Evolutionary conservation across 1,140 invertebrate species (phyloP), one percentile per base, ranked within the genome.

Genomic region (Nasonia longicornis): DNA sequence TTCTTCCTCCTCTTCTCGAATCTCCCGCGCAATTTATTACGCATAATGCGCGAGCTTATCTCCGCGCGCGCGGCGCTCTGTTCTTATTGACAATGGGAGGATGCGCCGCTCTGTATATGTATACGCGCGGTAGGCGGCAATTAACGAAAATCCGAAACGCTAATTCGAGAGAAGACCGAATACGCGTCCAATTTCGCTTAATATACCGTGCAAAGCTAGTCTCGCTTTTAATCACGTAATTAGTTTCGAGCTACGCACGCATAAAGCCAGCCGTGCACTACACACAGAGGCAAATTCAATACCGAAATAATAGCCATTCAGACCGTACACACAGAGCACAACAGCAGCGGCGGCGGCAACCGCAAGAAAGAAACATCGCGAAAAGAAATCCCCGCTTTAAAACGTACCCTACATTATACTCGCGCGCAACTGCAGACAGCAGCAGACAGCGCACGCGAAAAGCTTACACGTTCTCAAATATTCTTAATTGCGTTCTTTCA

Each of bases 401-500:
- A 71, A 79, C 22, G 7, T 58, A 58, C 6, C 31, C 31, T 35
- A 35, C 31, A 35, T 35, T 35, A 58, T 16, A n/a, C 6, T 4
- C 20, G 3, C 16, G 52, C 16, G 20, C 20, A 14, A 14, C 48
- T 11, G 2, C 42, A 45, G 42, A 12, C 42, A 12, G 42, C 42
- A 45, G 42, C 42, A 45, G 42, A 20, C 38, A 26, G 64, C 11
- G 10, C 35, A 69, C 31, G 14, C 52, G 22, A 71, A 35, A 45
- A 20, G 29, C 26, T 71, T 16, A 12, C n/a, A 29, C 20, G n/a
- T 71, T 72, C 35, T 66, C 64, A 58, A 35, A 80, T 75, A 80
- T 80, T 80, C 72, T 80, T 80, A 80, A 80, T 80, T 80, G 72
- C 79, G 42, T 58, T 74, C 64, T 75, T 74, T 75, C 72, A 80